Evolutionary conservation across 2,797 vertebrate species (phyloP).

Genomic region (Enteromius trimaculatus): DNA sequence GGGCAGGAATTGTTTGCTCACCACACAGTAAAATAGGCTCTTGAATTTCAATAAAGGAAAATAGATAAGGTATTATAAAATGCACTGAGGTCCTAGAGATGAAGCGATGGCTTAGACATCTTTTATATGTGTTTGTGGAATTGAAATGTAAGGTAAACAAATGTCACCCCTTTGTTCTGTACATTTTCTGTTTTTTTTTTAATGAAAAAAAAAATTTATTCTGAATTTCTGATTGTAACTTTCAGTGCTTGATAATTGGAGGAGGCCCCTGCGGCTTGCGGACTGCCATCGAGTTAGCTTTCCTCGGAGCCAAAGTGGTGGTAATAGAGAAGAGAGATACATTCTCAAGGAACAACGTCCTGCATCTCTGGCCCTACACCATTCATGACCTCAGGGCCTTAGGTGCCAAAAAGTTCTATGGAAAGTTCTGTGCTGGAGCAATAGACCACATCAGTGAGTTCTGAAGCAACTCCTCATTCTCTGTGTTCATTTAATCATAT

Average conservation of each 20-base stretch:
- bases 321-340: slow-evolving; percentile 96
- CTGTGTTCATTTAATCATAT: not conserved
- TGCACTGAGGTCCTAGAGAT: not conserved
- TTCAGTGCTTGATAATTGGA: slow-evolving; percentile 94
- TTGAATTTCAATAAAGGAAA: slow-evolving; percentile 5
- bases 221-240: slow-evolving; percentile 5
- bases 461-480: not conserved
- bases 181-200: not conserved
- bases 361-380: slow-evolving; percentile 97
- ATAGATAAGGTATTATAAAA: not conserved
- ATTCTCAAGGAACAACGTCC: slow-evolving; percentile 95
- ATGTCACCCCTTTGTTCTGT: not conserved
- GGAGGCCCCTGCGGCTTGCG: slow-evolving; percentile 94
- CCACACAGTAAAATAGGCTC: slow-evolving; percentile 14
- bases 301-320: slow-evolving; percentile 93
- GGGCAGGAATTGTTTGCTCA: not conserved
- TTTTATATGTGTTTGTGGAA: not conserved
- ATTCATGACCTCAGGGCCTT: slow-evolving; percentile 94
- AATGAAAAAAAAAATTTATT: not conserved
- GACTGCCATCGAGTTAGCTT: slow-evolving; percentile 93
- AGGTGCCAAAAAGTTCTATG: slow-evolving; percentile 97
- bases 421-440: slow-evolving; percentile 96
- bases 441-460: slow-evolving; percentile 99
- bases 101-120: not conserved
- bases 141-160: not conserved